A percentile compares a stretch with the other conserved stretches of the same genome.
These are phyloP conservation scores for Pycnonotus jocosus DNA, from an alignment of 2,113 vertebrate genomes.

Conservation along the genomic window DNA sequence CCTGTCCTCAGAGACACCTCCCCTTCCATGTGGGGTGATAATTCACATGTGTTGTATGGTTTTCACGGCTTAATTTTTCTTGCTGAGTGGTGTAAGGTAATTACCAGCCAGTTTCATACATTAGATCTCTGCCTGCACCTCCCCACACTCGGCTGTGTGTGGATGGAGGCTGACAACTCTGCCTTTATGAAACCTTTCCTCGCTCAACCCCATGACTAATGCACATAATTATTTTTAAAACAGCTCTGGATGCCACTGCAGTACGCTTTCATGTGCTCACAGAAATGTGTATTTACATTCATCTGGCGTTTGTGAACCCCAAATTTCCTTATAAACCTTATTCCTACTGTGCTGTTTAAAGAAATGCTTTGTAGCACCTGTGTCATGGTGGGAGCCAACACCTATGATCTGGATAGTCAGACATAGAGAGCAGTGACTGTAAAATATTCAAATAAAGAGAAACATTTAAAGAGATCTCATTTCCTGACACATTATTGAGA, in stretches of 20 bases:
- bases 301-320: not conserved
- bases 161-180: constrained; percentile 51
- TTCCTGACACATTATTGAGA: not conserved
- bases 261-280: not conserved
- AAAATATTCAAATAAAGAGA: not conserved
- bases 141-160: not conserved
- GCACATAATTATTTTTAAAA: constrained; percentile 60
- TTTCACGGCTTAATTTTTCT: not conserved
- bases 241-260: constrained; percentile 25
- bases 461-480: not conserved
- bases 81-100: not conserved
- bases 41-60: not conserved
- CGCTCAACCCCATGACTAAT: constrained; percentile 56
- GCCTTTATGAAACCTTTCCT: constrained; percentile 25
- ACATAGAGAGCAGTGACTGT: not conserved
- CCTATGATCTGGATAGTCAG: not conserved
- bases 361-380: not conserved
- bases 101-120: not conserved
- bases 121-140: constrained; percentile 22
- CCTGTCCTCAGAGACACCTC: not conserved
- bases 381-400: not conserved
- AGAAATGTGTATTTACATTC: not conserved
- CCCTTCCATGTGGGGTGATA: not conserved
- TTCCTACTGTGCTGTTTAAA: not conserved
- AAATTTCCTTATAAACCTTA: not conserved